Evolutionary conservation across 2,113 vertebrate species (phyloP).

Genomic region (Pelecanoides urinatrix): DNA sequence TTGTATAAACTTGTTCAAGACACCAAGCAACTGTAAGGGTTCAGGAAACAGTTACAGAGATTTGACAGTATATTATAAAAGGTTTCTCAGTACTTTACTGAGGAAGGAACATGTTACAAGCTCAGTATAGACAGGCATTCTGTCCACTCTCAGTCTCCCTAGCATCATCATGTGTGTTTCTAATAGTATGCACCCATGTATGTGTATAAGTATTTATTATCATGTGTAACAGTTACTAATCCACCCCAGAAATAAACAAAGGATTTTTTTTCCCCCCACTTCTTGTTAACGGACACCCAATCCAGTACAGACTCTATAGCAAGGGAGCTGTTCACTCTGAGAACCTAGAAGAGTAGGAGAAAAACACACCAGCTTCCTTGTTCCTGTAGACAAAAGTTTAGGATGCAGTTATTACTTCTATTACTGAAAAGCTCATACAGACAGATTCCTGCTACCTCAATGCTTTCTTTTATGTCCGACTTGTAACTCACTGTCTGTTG

Average conservation of each 20-base stretch:
- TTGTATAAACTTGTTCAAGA: not conserved
- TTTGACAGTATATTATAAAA: not conserved
- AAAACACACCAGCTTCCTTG: not conserved
- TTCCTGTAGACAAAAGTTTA: not conserved
- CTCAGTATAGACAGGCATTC: not conserved
- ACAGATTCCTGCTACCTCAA: not conserved
- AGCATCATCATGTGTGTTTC: not conserved
- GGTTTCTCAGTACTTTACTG: not conserved
- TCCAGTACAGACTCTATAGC: too few relatives aligned
- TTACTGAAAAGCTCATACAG: not conserved
- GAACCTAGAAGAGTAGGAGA: not conserved
- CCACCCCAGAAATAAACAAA: not conserved
- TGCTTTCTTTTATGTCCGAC: not conserved
- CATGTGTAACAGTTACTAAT: not conserved
- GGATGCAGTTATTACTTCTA: not conserved
- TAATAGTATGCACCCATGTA: not conserved
- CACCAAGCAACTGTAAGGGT: not conserved
- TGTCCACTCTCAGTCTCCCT: not conserved
- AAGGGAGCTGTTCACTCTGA: not conserved
- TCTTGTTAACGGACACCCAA: not conserved
- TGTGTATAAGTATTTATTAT: not conserved
- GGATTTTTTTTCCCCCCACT: not conserved
- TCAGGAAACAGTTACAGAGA: not conserved
- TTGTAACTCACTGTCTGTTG: not conserved
- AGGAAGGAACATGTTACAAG: not conserved